These are phyloP conservation scores for Peribatodes rhomboidaria DNA, from an alignment of 2,888 invertebrate species.

Conservation along the genomic window DNA sequence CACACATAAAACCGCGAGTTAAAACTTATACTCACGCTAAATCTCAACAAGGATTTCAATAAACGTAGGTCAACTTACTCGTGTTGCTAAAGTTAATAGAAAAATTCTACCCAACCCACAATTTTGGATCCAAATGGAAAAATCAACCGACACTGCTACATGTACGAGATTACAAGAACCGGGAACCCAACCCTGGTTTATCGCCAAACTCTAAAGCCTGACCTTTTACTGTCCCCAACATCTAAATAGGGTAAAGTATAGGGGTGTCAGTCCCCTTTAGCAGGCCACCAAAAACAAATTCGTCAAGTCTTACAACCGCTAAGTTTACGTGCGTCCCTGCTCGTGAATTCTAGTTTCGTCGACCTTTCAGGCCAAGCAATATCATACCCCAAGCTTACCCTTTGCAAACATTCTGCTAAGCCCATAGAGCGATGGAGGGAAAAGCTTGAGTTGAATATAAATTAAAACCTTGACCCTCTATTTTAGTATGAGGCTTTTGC, in stretches of 20 bases:
- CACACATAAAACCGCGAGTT: too few relatives aligned
- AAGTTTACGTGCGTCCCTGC: not conserved
- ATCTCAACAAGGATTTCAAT: too few relatives aligned
- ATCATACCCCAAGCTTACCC: slow-evolving; percentile 11
- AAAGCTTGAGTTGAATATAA: slow-evolving; percentile 11
- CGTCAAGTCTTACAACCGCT: slow-evolving; percentile 9
- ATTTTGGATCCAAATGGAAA: not conserved
- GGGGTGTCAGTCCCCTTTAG: slow-evolving; percentile 2
- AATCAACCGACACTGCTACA: not conserved
- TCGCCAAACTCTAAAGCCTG: not conserved
- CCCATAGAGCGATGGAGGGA: slow-evolving; percentile 1
- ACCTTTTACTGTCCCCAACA: slow-evolving; percentile 15
- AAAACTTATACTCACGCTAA: too few relatives aligned
- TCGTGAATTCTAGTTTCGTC: slow-evolving; percentile 12
- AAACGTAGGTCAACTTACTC: too few relatives aligned
- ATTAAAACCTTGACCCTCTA: slow-evolving; percentile 1
- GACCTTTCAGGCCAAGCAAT: slow-evolving; percentile 12
- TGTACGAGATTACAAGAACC: not conserved
- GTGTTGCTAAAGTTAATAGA: too few relatives aligned
- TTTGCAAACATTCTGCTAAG: slow-evolving; percentile 15
- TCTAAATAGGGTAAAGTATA: slow-evolving; percentile 17
- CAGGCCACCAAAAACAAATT: slow-evolving; percentile 10
- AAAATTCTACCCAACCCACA: too few relatives aligned
- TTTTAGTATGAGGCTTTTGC: not conserved
- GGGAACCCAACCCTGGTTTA: not conserved